Evolutionary conservation across 2,797 vertebrate genomes (phyloP).

Genomic region (Hozukius guyotensis): DNA sequence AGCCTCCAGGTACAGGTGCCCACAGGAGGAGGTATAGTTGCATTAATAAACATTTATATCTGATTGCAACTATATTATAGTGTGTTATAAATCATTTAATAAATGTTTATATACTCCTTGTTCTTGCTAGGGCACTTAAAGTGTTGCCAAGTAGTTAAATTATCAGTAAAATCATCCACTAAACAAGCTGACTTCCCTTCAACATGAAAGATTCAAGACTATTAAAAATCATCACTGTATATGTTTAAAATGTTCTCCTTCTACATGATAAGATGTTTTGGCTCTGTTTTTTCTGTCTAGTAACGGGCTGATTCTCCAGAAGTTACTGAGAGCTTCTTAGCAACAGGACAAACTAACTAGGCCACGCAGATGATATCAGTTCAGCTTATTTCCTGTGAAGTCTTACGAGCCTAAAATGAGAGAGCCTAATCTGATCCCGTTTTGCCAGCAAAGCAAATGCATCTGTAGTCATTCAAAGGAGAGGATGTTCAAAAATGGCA

Average conservation of each 20-base stretch:
- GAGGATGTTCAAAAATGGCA: conserved; percentile 82
- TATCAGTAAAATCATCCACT: background rate
- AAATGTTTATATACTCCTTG: background rate
- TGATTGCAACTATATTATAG: background rate
- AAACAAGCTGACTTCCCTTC: background rate
- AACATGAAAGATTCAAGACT: background rate
- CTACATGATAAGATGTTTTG: background rate
- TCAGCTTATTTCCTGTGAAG: background rate
- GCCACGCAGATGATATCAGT: background rate
- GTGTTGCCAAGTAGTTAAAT: background rate
- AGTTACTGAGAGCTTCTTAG: background rate
- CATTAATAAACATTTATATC: background rate
- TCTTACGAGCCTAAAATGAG: background rate
- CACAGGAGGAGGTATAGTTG: background rate
- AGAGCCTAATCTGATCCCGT: background rate
- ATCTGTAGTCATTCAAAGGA: conserved; percentile 57
- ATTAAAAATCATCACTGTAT: background rate
- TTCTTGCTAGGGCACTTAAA: background rate
- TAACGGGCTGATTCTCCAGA: background rate
- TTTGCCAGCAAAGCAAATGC: background rate
- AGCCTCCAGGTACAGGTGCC: background rate
- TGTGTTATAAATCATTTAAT: background rate
- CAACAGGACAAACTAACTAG: background rate
- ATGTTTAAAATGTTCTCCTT: background rate
- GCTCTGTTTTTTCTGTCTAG: background rate